These are phyloP conservation scores for Progne subis DNA, from an alignment of 2,113 vertebrate genomes.

Conservation along the genomic window DNA sequence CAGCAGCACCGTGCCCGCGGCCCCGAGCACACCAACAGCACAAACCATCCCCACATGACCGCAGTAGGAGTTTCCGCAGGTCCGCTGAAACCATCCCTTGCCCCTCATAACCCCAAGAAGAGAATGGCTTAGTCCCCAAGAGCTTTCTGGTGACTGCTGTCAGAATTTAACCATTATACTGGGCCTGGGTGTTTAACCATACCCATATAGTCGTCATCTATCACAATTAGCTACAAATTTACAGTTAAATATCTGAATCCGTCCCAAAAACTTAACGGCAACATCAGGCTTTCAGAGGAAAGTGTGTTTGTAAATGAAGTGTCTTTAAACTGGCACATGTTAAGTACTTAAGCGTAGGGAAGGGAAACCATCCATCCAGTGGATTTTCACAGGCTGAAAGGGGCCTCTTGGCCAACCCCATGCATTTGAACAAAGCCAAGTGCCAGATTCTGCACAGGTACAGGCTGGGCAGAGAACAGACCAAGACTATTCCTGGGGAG, in stretches of 20 bases:
- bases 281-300: not conserved
- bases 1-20: not conserved
- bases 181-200: not conserved
- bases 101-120: not conserved
- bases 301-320: not conserved
- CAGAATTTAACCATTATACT: not conserved
- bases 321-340: not conserved
- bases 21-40: not conserved
- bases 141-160: not conserved
- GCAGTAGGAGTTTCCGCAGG: rapidly evolving
- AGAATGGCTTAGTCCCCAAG: not conserved
- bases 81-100: not conserved
- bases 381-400: not conserved
- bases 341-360: not conserved
- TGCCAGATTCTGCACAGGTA: not conserved
- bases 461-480: not conserved
- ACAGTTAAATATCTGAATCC: not conserved
- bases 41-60: rapidly evolving
- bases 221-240: not conserved
- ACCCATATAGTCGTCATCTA: not conserved
- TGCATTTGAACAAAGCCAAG: not conserved
- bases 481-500: not conserved
- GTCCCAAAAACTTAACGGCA: not conserved
- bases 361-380: too few relatives aligned
- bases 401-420: not conserved